Evolutionary conservation across 1,140 invertebrate species (phyloP), one percentile per base, ranked within the genome.

Genomic region (Idris sp.): DNA sequence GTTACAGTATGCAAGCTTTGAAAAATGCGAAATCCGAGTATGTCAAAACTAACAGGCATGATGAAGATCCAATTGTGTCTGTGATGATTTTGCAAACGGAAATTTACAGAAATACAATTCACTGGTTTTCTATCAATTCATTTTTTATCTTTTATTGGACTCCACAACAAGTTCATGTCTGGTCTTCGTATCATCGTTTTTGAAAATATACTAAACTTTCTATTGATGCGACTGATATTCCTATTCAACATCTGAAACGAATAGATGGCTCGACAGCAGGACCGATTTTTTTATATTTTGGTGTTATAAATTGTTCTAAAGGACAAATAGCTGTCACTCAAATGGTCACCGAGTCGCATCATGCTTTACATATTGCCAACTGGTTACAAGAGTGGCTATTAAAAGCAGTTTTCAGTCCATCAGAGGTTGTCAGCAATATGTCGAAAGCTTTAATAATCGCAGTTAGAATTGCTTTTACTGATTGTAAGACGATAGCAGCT

Each of bases 221-320:
- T 7, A 44, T 65, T 0, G 61, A 65, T 44, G 61, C 61, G 0
- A 53, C 61, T 2, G 61, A 48, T 6, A 1, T 33, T 9, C 26
- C 19, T 11, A n/a, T n/a, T n/a, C n/a, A 0, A 5, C 14, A 4
- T 5, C 1, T 54, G 5, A 22, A 30, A 26, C 38, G 48, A 0
- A 0, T 15, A 6, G 40, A 54, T 53, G 61, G 48, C 1, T 33
- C 36, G 0, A 28, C 6, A 8, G 14, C 41, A 0, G 14, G 28
- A n/a, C 28, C 36, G 3, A 18, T 54, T 13, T 46, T 65, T 11
- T 54, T 65, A 26, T 65, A 44, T 13, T 9, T 30, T 5, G 8
- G 11, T 15, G 61, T 65, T 7, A 40, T 53, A 8, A 31, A 53
- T 30, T 28, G 4, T 40, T 1, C 13, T 15, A 14, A 44, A 35